A percentile compares a stretch with the other conserved stretches of the same genome.
Evolutionary conservation across 1,140 invertebrate genomes (phyloP).

Genomic region (Danaus melanippus): DNA sequence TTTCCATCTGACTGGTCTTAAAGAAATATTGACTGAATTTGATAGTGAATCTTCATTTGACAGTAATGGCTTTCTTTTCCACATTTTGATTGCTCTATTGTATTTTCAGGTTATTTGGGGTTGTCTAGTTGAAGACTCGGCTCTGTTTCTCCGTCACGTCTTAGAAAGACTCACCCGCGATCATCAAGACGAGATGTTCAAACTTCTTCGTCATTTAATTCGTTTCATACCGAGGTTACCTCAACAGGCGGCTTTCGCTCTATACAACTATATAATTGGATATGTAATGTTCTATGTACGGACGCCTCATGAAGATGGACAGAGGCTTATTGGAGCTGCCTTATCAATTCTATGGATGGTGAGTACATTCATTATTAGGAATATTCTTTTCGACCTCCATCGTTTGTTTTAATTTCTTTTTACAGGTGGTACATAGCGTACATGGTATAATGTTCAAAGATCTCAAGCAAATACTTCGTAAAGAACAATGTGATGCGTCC

Average conservation of each 20-base stretch:
- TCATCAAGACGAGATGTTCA: conserved; percentile 96
- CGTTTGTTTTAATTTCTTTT: conserved; percentile 14
- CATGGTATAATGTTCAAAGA: conserved; percentile 99
- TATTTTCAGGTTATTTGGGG: conserved; percentile 91
- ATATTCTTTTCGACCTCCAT: conserved; percentile 1
- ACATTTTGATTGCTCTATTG: neutral
- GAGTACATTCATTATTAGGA: conserved; percentile 28
- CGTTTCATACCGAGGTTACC: conserved; percentile 94
- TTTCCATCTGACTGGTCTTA: too few relatives aligned
- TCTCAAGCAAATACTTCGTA: conserved; percentile 97
- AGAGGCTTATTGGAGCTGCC: conserved; percentile 93
- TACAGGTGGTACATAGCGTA: conserved; percentile 93
- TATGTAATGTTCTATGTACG: conserved; percentile 99
- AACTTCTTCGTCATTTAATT: conserved; percentile 92
- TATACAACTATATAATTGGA: conserved; percentile 99
- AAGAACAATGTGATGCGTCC: conserved; percentile 99
- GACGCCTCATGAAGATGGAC: conserved; percentile 93
- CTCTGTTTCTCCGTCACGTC: conserved; percentile 95
- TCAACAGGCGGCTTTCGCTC: conserved; percentile 97
- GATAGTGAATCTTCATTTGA: too few relatives aligned
- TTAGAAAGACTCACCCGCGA: conserved; percentile 96
- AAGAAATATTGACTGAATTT: too few relatives aligned
- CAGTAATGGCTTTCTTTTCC: neutral
- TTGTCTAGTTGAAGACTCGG: conserved; percentile 97
- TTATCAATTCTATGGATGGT: conserved; percentile 98